phyloP scores from a whole-genome alignment of 2,113 vertebrate species.

The Piaya cayana region DNA sequence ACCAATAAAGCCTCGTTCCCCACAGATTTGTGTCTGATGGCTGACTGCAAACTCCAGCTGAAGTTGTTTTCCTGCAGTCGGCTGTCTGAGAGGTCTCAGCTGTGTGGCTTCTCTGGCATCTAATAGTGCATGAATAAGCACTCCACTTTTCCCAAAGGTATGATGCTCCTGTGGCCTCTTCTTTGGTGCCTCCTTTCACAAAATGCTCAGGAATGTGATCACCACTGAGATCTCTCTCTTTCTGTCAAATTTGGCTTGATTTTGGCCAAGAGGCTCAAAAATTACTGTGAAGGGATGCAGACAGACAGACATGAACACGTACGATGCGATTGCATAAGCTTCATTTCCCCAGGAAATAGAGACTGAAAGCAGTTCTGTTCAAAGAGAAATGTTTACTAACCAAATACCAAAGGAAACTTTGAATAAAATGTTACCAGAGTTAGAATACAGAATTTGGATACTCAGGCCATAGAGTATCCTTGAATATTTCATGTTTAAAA shows the following conservation, averaged over 20 bases:
- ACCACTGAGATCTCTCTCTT: background rate
- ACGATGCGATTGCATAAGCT: conserved; percentile 6
- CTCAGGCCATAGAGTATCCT: background rate
- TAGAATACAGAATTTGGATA: background rate
- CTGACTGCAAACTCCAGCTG: conserved; percentile 17
- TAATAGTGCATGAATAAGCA: background rate
- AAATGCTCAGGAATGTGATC: background rate
- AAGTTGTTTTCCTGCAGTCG: background rate
- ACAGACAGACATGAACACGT: background rate
- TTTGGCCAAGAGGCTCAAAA: background rate
- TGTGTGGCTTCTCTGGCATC: background rate
- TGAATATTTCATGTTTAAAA: background rate
- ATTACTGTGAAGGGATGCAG: background rate
- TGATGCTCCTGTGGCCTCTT: background rate
- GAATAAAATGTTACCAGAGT: conserved; percentile 2
- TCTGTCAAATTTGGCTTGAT: background rate
- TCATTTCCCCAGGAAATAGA: conserved; percentile 51
- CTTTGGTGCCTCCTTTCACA: background rate
- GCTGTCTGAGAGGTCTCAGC: background rate
- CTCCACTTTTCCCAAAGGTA: background rate
- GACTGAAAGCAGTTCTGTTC: conserved; percentile 32
- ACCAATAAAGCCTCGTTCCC: background rate
- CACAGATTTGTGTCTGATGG: background rate
- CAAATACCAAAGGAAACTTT: conserved; percentile 45
- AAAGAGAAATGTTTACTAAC: conserved; percentile 8